These are phyloP conservation scores for Drosophila anomelani DNA, from an alignment of 2,888 invertebrate genomes.

Conservation along the genomic window DNA sequence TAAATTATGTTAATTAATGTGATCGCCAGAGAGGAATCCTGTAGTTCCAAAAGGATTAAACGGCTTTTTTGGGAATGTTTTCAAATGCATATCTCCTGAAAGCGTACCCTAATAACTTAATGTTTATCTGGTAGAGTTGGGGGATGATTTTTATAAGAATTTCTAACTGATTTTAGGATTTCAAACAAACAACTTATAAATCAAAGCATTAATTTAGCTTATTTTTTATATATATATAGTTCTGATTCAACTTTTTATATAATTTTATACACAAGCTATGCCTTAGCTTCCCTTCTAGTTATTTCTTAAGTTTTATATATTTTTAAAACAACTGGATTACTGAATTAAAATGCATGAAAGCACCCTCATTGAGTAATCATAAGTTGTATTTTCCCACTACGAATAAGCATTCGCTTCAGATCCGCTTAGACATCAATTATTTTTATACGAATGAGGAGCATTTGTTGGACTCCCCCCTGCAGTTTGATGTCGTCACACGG, in stretches of 20 bases:
- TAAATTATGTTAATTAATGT: slow-evolving; percentile 14
- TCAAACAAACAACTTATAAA: background rate
- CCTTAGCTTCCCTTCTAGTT: background rate
- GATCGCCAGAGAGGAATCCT: slow-evolving; percentile 3
- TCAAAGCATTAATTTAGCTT: accelerated
- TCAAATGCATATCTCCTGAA: background rate
- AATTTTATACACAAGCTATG: too few relatives aligned
- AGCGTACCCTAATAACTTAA: slow-evolving; percentile 7
- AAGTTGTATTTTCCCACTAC: slow-evolving; percentile 10
- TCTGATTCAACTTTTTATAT: too few relatives aligned
- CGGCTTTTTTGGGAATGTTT: background rate
- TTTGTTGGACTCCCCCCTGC: slow-evolving; percentile 25
- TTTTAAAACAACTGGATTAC: background rate
- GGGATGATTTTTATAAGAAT: background rate
- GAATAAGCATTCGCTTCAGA: slow-evolving; percentile 32
- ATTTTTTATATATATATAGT: too few relatives aligned
- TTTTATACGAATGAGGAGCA: slow-evolving; percentile 38
- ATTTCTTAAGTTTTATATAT: background rate
- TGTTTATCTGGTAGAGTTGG: background rate
- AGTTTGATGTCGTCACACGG: slow-evolving; percentile 31
- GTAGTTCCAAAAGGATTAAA: background rate
- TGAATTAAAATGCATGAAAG: background rate
- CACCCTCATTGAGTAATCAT: slow-evolving; percentile 10
- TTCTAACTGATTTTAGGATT: background rate
- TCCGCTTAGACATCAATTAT: slow-evolving; percentile 64